Conservation (phyloP, 2,888 invertebrate genomes). For the Colostygia pectinataria region DNA sequence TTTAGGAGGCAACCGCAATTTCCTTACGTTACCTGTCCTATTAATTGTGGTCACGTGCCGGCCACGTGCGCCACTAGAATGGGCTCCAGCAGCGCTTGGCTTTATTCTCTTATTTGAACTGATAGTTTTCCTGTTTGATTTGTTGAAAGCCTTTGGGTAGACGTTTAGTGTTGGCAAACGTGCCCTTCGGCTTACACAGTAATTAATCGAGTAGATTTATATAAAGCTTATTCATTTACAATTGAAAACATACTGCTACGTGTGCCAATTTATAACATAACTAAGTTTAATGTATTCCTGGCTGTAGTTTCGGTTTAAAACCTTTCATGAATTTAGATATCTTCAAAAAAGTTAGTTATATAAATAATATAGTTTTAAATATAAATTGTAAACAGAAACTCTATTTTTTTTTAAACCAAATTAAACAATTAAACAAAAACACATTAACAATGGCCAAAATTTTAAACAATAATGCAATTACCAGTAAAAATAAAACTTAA, state of each 20-base stretch:
- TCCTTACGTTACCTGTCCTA: constrained; percentile 60
- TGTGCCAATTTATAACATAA: too few relatives aligned
- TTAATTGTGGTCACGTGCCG: constrained; percentile 70
- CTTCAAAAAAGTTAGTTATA: too few relatives aligned
- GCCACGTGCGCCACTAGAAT: constrained; percentile 46
- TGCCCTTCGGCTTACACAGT: constrained; percentile 2
- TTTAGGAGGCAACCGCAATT: constrained; percentile 47
- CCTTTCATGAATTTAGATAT: too few relatives aligned
- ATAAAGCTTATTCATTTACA: too few relatives aligned
- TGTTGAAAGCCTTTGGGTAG: constrained; percentile 28
- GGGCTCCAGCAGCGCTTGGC: constrained; percentile 38
- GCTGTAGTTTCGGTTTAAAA: too few relatives aligned
- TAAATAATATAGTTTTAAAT: too few relatives aligned
- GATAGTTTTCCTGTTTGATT: constrained; percentile 37
- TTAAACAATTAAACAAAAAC: constrained; percentile 1
- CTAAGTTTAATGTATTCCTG: too few relatives aligned
- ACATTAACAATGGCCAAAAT: constrained; percentile 17
- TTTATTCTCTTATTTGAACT: constrained; percentile 41
- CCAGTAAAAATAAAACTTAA: constrained; percentile 32
- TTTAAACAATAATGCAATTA: constrained; percentile 32
- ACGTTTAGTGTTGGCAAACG: constrained; percentile 20
- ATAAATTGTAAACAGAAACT: too few relatives aligned
- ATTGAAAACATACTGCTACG: too few relatives aligned
- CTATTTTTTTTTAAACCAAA: too few relatives aligned
- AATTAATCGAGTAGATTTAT: constrained; percentile 5